These are phyloP conservation scores for Mystacides longicornis DNA, from an alignment of 2,888 invertebrate genomes.

Conservation along the genomic window DNA sequence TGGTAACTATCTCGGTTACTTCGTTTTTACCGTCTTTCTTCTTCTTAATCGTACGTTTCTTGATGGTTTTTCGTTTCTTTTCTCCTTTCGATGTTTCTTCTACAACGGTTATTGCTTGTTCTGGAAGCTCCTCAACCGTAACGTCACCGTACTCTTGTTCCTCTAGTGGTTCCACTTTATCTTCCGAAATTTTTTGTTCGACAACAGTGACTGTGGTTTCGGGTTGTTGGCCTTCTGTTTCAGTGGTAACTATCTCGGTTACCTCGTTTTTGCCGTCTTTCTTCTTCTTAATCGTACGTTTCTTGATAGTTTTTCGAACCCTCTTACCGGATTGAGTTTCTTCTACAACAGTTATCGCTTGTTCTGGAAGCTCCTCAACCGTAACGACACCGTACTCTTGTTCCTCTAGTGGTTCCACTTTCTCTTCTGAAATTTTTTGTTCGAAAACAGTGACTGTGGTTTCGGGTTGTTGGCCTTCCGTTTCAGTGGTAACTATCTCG, in stretches of 20 bases:
- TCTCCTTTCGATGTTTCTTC: slow-evolving; percentile 31
- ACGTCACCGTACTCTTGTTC: slow-evolving; percentile 1
- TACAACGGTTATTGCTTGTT: slow-evolving; percentile 31
- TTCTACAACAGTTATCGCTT: not conserved
- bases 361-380: not conserved
- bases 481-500: slow-evolving; percentile 26
- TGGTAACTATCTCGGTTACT: slow-evolving; percentile 33
- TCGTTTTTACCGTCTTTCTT: slow-evolving; percentile 30
- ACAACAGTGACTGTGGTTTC: not conserved
- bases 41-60: slow-evolving; percentile 30
- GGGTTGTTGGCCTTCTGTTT: slow-evolving; percentile 28
- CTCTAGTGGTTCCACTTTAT: too few relatives aligned
- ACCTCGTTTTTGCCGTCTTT: slow-evolving; percentile 5
- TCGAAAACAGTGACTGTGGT: slow-evolving; percentile 23
- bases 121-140: slow-evolving; percentile 25
- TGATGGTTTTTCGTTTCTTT: slow-evolving; percentile 29
- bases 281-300: slow-evolving; percentile 23
- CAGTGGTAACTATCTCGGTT: slow-evolving; percentile 27
- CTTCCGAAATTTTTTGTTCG: not conserved
- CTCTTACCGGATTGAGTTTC: not conserved
- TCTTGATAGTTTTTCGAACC: not conserved
- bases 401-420: slow-evolving; percentile 28
- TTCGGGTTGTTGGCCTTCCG: slow-evolving; percentile 28
- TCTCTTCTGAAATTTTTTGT: too few relatives aligned
- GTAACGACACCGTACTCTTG: slow-evolving; percentile 29